Base-by-base conservation (phyloP, 2,797 vertebrate species). In the Platyrinchus mystaceus region DNA sequence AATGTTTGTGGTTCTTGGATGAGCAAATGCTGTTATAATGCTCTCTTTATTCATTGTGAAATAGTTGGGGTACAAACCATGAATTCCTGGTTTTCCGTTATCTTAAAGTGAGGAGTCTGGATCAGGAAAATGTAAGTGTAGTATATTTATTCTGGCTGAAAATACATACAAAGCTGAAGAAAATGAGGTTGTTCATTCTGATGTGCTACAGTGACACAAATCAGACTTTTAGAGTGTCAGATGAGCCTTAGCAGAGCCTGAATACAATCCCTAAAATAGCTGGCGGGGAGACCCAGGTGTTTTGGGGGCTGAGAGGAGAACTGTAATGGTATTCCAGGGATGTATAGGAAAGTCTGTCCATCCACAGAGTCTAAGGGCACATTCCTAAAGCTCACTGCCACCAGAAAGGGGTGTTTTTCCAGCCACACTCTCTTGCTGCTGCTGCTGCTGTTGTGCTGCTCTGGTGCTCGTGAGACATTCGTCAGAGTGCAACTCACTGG, bases 91-190 rank as follows among this genome's bases (percentile, higher is more conserved):
- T 84, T 94, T 94, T 95, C 85, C 52, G 2, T 91, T 94, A 79
- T 89, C 94, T 94, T 93, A 87, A 95, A 96, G 87, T 95, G 93
- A 96, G 90, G 83, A 92, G 81, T 84, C 84, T 89, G 91, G 86
- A 92, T 68, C 91, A 84, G 85, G 90, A 93, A 87, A 87, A 94
- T 90, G 67, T 94, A 91, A 95, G 94, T 93, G 90, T 89, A 90
- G 84, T 80, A 7, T 43, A 84, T 79, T 94, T 89, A 44, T 91
- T 93, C 68, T 93, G 71, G 84, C 82, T 95, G 89, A 87, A 84
- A 94, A 87, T 90, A 60, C 70, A 24, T 79, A 77, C 68, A 79
- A 37, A 90, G 68, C 84, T 94, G 75, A 82, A 92, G 84, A 67
- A 89, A 88, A 81, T 46, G 36, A 89, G 70, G 73, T 78, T 85